A percentile compares a stretch with the other conserved stretches of the same genome.
These are phyloP conservation scores for Equus quagga DNA, from an alignment of 2,113 vertebrate genomes.

Conservation along the genomic window DNA sequence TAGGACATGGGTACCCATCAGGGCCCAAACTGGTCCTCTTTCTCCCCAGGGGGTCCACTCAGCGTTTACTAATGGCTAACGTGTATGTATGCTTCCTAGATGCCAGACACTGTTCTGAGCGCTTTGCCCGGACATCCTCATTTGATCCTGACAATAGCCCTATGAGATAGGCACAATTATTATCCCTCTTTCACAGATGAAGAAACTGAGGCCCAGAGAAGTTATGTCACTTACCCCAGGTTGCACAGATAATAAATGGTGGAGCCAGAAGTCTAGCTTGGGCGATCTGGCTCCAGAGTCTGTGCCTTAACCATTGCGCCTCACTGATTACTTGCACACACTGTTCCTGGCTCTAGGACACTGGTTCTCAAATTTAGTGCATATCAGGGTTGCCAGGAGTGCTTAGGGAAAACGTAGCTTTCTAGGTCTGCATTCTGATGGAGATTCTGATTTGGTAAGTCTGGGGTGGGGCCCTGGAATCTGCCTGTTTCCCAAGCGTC, in stretches of 20 bases:
- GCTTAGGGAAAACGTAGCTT: neutral
- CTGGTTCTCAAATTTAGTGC: neutral
- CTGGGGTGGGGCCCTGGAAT: neutral
- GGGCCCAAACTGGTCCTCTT: neutral
- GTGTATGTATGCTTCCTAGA: neutral
- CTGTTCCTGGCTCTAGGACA: neutral
- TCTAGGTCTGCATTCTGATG: neutral
- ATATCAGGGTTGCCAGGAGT: neutral
- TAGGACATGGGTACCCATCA: too few relatives aligned
- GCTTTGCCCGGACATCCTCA: neutral
- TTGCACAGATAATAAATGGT: neutral
- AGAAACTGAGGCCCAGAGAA: neutral
- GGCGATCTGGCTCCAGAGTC: neutral
- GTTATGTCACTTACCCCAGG: neutral
- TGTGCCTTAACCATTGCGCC: neutral
- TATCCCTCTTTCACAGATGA: neutral
- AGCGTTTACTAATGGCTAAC: neutral
- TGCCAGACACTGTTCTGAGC: neutral
- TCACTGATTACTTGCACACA: neutral
- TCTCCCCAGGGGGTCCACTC: neutral
- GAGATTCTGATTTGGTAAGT: neutral
- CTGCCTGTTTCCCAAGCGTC: neutral
- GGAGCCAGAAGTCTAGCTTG: neutral
- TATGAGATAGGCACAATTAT: neutral
- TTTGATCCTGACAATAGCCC: neutral